A percentile compares a stretch with the other conserved stretches of the same genome.
phyloP scores from a whole-genome alignment of 2,797 vertebrate genomes.

The Ctenopoma kingsleyae region DNA sequence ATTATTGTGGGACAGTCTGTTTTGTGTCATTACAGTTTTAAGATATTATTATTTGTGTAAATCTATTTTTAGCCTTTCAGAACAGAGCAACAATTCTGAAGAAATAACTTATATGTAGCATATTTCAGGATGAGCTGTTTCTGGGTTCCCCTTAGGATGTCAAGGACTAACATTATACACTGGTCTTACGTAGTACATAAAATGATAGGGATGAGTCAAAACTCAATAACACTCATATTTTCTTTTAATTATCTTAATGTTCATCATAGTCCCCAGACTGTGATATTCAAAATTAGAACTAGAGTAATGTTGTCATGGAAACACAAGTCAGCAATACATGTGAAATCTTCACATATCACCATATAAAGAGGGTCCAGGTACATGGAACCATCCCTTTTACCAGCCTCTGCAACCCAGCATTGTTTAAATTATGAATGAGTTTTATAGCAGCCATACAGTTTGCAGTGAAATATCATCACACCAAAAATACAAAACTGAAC shows the following conservation, averaged over 20 bases:
- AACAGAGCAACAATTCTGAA: slow-evolving; percentile 2
- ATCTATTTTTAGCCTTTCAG: slow-evolving; percentile 10
- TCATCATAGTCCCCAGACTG: slow-evolving; percentile 41
- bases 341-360: slow-evolving; percentile 57
- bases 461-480: slow-evolving; percentile 20
- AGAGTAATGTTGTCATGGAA: slow-evolving; percentile 69
- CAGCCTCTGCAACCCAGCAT: slow-evolving; percentile 22
- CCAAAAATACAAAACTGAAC: not conserved
- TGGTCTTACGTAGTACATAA: not conserved
- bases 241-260: slow-evolving; percentile 48
- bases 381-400: slow-evolving; percentile 53
- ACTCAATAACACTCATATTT: slow-evolving; percentile 16
- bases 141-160: slow-evolving; percentile 2
- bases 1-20: not conserved
- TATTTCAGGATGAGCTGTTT: not conserved
- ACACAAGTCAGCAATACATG: slow-evolving; percentile 61
- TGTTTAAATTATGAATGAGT: slow-evolving; percentile 34
- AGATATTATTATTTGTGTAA: not conserved
- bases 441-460: slow-evolving; percentile 1
- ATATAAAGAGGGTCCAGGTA: slow-evolving; percentile 39
- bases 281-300: slow-evolving; percentile 58
- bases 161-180: not conserved
- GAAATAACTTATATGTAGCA: not conserved
- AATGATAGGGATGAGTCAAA: slow-evolving; percentile 14
- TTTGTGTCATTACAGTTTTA: not conserved